These are phyloP conservation scores for Alethe castanea DNA, from an alignment of 2,113 vertebrate genomes.

Conservation along the genomic window DNA sequence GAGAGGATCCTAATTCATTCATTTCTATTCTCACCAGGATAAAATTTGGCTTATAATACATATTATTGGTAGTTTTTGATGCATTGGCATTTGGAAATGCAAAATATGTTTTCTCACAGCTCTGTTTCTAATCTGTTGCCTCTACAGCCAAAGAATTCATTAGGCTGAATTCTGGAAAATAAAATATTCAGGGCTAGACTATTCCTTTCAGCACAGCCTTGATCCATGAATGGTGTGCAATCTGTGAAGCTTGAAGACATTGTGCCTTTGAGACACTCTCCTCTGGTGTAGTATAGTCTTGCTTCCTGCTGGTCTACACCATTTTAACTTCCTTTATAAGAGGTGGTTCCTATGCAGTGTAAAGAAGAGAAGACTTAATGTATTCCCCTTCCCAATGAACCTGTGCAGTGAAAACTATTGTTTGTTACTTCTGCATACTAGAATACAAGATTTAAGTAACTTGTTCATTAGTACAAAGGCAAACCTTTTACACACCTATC, in stretches of 20 bases:
- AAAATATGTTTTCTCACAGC: neutral
- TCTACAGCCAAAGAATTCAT: conserved; percentile 6
- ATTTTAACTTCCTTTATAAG: neutral
- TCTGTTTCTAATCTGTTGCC: neutral
- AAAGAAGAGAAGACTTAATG: neutral
- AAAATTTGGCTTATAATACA: neutral
- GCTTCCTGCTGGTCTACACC: neutral
- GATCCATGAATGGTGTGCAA: neutral
- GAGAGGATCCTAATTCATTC: neutral
- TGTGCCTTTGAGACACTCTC: neutral
- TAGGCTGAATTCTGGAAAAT: neutral
- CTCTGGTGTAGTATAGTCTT: neutral
- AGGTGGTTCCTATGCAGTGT: neutral
- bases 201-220: neutral
- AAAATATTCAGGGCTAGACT: conserved; percentile 23
- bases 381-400: neutral
- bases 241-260: neutral
- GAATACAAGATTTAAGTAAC: neutral
- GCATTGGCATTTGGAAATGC: neutral
- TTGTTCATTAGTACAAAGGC: neutral
- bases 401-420: neutral
- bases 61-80: neutral
- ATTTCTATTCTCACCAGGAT: neutral
- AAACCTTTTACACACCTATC: neutral
- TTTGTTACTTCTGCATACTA: neutral